phyloP scores from a whole-genome alignment of 2,113 vertebrate genomes.

The Thermophis baileyi region DNA sequence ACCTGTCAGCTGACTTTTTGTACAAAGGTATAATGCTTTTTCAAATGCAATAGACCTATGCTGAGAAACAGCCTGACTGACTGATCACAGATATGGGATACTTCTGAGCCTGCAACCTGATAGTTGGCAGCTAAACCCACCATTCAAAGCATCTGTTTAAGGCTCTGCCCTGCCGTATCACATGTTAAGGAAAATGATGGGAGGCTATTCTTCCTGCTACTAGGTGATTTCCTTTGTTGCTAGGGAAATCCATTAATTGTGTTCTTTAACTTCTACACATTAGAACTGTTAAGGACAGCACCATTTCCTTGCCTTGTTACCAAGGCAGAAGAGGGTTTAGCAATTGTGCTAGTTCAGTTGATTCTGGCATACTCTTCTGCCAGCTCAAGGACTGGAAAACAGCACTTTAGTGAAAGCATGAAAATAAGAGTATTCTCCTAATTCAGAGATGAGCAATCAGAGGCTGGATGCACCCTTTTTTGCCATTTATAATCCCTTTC shows the following conservation, averaged over 20 bases:
- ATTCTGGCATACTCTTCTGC: background rate
- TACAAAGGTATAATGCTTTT: background rate
- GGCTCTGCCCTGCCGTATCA: background rate
- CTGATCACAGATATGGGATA: background rate
- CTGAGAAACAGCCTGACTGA: background rate
- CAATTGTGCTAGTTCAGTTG: background rate
- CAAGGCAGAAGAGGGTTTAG: background rate
- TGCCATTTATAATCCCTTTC: background rate
- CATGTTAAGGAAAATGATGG: background rate
- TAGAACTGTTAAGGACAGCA: background rate
- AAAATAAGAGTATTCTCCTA: background rate
- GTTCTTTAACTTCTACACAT: background rate
- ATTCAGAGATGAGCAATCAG: background rate
- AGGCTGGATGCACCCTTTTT: background rate
- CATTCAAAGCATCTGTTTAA: background rate
- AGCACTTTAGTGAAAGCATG: background rate
- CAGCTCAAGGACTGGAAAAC: background rate
- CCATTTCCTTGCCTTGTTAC: background rate
- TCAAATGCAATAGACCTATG: background rate
- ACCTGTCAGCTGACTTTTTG: background rate
- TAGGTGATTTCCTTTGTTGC: background rate
- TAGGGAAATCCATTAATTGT: background rate
- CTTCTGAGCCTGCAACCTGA: background rate
- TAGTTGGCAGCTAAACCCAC: background rate
- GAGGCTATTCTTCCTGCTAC: background rate